Evolutionary conservation across 2,797 vertebrate genomes (phyloP).

Genomic region (Neosalanx taihuensis): DNA sequence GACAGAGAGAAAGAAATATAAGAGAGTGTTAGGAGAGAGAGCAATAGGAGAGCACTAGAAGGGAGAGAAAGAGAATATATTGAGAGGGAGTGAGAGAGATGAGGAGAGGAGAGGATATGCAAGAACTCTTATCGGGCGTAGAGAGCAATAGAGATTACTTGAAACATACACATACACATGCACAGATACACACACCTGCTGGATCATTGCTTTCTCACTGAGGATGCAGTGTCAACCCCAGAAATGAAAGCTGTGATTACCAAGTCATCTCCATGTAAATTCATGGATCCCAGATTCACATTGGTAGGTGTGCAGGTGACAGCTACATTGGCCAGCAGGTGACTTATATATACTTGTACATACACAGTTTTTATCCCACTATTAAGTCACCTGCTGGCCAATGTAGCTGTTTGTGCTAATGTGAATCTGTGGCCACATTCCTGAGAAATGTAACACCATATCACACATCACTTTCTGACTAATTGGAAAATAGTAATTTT

Average conservation of each 20-base stretch:
- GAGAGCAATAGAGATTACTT: slow-evolving; percentile 51
- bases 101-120: background rate
- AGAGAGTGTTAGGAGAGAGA: slow-evolving; percentile 21
- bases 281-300: background rate
- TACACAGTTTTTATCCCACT: background rate
- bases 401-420: background rate
- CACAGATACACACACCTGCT: slow-evolving; percentile 54
- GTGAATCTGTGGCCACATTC: background rate
- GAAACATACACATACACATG: slow-evolving; percentile 20
- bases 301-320: too few relatives aligned
- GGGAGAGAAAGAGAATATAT: background rate
- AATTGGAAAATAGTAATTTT: background rate
- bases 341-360: background rate
- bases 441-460: background rate
- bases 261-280: background rate
- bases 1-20: background rate
- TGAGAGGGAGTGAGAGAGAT: background rate
- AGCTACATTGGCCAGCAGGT: too few relatives aligned
- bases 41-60: background rate
- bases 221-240: slow-evolving; percentile 47
- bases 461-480: background rate
- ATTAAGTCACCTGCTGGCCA: background rate
- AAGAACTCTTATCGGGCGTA: slow-evolving; percentile 39
- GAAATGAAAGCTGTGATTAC: background rate
- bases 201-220: slow-evolving; percentile 35